These are phyloP conservation scores for Toxotes lorentzi DNA, from an alignment of 2,797 vertebrate species.

Conservation along the genomic window DNA sequence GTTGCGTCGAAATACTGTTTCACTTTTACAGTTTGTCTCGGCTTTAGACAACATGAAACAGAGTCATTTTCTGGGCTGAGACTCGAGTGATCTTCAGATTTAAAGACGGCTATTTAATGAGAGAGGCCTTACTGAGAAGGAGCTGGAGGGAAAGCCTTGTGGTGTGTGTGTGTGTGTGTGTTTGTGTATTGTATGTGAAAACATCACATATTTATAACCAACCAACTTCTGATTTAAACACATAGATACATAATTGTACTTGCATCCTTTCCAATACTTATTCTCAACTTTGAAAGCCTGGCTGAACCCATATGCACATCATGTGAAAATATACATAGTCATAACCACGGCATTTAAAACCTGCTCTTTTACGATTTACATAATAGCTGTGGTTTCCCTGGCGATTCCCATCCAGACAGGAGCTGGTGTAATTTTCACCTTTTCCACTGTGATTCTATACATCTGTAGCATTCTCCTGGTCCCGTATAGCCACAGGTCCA, in stretches of 20 bases:
- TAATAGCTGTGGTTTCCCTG: slow-evolving; percentile 60
- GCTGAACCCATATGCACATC: slow-evolving; percentile 56
- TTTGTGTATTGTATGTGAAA: slow-evolving; percentile 35
- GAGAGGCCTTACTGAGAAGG: slow-evolving; percentile 50
- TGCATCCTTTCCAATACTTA: slow-evolving; percentile 49
- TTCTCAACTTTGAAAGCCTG: slow-evolving; percentile 43
- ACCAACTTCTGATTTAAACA: slow-evolving; percentile 43
- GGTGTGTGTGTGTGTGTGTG: neutral
- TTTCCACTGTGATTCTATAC: slow-evolving; percentile 57
- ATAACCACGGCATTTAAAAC: slow-evolving; percentile 57
- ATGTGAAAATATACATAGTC: slow-evolving; percentile 75
- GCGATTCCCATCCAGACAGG: slow-evolving; percentile 61
- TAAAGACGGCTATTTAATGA: slow-evolving; percentile 40
- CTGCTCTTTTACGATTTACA: slow-evolving; percentile 54
- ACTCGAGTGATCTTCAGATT: slow-evolving; percentile 59
- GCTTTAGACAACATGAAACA: slow-evolving; percentile 61
- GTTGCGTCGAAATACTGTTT: slow-evolving; percentile 57
- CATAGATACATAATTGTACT: slow-evolving; percentile 50
- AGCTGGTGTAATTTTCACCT: slow-evolving; percentile 57
- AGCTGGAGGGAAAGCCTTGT: slow-evolving; percentile 43
- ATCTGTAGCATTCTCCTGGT: slow-evolving; percentile 72
- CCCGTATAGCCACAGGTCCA: slow-evolving; percentile 75
- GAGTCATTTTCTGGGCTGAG: slow-evolving; percentile 42
- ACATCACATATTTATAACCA: slow-evolving; percentile 22
- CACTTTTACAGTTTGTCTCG: slow-evolving; percentile 25